A percentile compares a stretch with the other conserved stretches of the same genome.
Conservation (phyloP, 2,797 vertebrate species). For the Sebastes paucispinis region DNA sequence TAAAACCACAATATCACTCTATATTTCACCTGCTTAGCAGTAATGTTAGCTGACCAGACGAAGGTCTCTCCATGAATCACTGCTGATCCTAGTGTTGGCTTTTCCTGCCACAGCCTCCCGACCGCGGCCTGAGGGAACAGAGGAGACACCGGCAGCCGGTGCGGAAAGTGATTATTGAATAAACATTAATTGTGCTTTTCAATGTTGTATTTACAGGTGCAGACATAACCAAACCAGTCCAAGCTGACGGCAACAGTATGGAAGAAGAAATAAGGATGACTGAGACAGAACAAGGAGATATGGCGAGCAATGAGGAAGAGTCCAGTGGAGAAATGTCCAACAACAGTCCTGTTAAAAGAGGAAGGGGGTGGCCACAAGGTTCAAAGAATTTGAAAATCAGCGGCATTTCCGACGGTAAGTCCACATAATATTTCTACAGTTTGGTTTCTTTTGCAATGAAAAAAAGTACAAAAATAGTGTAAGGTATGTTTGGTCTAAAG, state of each 20-base stretch:
- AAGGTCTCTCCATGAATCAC: no score
- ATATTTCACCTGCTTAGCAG: no score
- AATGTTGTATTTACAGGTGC: slow-evolving; percentile 34
- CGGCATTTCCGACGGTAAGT: slow-evolving; percentile 46
- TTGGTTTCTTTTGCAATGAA: no score
- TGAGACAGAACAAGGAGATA: slow-evolving; percentile 41
- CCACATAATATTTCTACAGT: neutral
- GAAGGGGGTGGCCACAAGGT: slow-evolving; percentile 51
- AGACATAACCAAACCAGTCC: neutral
- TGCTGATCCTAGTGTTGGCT: no score
- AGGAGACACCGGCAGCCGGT: no score
- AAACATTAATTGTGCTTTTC: neutral
- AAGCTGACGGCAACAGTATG: slow-evolving; percentile 41
- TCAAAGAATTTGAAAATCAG: slow-evolving; percentile 62
- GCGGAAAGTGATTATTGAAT: neutral
- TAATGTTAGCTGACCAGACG: no score
- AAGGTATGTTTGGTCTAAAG: no score
- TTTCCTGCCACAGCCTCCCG: no score
- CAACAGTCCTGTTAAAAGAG: slow-evolving; percentile 49
- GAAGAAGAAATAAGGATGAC: slow-evolving; percentile 41
- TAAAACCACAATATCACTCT: no score
- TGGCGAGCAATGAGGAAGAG: slow-evolving; percentile 31
- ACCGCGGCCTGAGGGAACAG: no score
- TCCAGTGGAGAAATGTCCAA: slow-evolving; percentile 26
- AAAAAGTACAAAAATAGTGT: no score